These are phyloP conservation scores for Drosophila rufa DNA, from an alignment of 1,140 invertebrate species.

Conservation along the genomic window DNA sequence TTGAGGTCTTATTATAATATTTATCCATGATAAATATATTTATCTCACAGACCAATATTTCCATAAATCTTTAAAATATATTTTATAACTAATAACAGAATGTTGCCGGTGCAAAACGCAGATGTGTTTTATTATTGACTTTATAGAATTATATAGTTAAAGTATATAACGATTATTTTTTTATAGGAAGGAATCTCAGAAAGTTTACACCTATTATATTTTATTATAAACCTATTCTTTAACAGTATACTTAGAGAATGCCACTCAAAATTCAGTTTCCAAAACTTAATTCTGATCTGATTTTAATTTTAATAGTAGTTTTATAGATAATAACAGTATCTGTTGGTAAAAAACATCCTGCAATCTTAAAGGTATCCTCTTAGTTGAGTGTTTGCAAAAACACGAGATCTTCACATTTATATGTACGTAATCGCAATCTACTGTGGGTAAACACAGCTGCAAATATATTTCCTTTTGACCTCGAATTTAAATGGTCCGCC, in stretches of 20 bases:
- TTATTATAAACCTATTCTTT: no score
- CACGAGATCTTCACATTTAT: conserved; percentile 22
- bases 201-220: no score
- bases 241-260: no score
- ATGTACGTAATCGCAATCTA: conserved; percentile 65
- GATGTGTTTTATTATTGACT: no score
- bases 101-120: neutral
- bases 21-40: neutral
- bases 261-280: neutral
- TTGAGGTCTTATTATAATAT: neutral
- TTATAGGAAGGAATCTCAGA: no score
- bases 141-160: no score
- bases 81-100: neutral
- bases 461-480: conserved; percentile 76
- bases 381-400: conserved; percentile 12
- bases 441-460: conserved; percentile 74
- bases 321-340: no score
- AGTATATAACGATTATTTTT: no score
- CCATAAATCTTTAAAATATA: neutral
- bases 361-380: conserved; percentile 15
- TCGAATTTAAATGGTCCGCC: conserved; percentile 80
- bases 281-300: neutral
- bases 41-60: neutral
- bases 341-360: neutral
- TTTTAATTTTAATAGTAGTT: neutral